Base-by-base conservation (phyloP, 2,113 vertebrate genomes). In the Miniopterus natalensis region DNA sequence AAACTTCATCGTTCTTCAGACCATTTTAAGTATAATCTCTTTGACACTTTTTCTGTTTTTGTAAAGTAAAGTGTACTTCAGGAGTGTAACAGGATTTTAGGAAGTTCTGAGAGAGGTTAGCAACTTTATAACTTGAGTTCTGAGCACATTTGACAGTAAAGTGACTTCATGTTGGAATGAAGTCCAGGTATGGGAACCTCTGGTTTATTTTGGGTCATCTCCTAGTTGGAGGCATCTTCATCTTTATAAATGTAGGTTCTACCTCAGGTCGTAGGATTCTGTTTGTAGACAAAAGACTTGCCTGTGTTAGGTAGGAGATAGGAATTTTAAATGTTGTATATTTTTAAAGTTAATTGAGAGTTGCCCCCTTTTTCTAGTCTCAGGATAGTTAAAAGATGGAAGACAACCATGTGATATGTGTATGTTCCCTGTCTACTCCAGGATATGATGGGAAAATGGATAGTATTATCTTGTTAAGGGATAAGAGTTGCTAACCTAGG, bases 281-380 rank as follows among this genome's bases (percentile, higher is more conserved):
- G 0, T 84, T 66, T 93, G 10, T 78, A 84, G 91, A 68, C 31
- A 81, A 71, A 75, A 94, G 42, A 61, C 8, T 73, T 90, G 14
- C 65, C 59, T 80, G 12, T 93, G 31, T 29, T 74, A 65, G 63
- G 29, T 53, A 95, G 21, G 25, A 95, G 23, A 10, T 83, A 83
- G 25, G 13, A 21, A 74, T 63, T 93, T 68, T 49, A 57, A 84
- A 84, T 90, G 29, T 51, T 68, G 6, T 88, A 1, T 75, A 23
- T 87, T 84, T 95, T 81, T 68, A 31, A 94, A 95, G 10, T 89
- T 70, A 57, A 45, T 6, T 78, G 61, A 95, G 31, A 40, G 36
- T 25, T 79, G 10, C 17, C 49, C 40, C 20, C 21, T 86, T 81
- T 86, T 47, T 42, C 20, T 6, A 87, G 7, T 49, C 3, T 79